Base-by-base conservation (phyloP, 2,888 invertebrate species). In the Bruchidius siliquastri region DNA sequence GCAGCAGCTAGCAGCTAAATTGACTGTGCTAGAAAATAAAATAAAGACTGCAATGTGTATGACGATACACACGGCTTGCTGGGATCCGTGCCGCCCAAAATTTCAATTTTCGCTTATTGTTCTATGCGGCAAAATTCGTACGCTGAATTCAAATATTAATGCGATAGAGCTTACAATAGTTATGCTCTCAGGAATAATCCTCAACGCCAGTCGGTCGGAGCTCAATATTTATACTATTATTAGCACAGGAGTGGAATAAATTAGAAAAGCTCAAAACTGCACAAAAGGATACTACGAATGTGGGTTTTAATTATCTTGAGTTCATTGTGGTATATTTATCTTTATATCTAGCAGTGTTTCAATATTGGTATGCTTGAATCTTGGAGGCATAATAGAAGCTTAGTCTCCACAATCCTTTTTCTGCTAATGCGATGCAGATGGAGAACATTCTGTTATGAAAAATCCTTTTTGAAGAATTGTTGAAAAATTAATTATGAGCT, bases 71-170 rank as follows among this genome's bases (percentile, higher is more conserved):
- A 26, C 67, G 26, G 49, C 49, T 49, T 49, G 49, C 49, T 49
- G 49, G 49, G 49, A 49, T 49, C 49, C 49, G 18, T 49, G 10
- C 49, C 49, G 49, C 49, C 73, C 72, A 72, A 74, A 73, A 73
- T 75, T 77, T 72, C 75, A 74, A 74, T 75, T 73, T 69, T 72
- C 67, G 68, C 30, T 68, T 71, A 73, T 75, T 76, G 76, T 76
- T 76, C 67, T 49, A 49, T 18, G 49, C 49, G 49, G 49, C 49
- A 49, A 49, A 49, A 49, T 49, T 49, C 49, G 49, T 49, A 49
- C 49, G 49, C 10, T 13, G 49, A 13, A 49, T 49, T 49, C 49
- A 49, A 49, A 49, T 49, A 49, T 49, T 49, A 49, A 49, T 49
- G 49, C 49, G 13, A 49, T 49, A 49, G 49, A 49, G 49, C 49